A percentile compares a stretch with the other conserved stretches of the same genome.
Evolutionary conservation across 2,888 invertebrate genomes (phyloP).

Genomic region (Ormia ochracea): DNA sequence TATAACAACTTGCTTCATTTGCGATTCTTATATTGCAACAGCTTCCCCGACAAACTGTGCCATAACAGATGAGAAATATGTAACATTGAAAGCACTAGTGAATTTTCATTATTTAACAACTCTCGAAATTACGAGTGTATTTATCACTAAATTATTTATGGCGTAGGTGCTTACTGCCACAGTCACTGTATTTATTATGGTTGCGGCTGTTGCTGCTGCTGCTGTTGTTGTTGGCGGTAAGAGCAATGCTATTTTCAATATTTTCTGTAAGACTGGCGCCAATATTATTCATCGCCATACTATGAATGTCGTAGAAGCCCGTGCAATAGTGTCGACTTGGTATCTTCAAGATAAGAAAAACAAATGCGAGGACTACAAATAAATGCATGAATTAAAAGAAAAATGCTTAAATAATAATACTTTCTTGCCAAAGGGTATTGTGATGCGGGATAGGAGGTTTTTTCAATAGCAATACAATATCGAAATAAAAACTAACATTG

Average conservation of each 20-base stretch:
- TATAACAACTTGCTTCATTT: no score
- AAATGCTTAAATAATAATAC: conserved; percentile 23
- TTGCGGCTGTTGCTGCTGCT: not conserved
- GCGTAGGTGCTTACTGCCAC: conserved; percentile 45
- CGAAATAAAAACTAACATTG: conserved; percentile 12
- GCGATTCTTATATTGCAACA: not conserved
- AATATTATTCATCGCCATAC: conserved; percentile 51
- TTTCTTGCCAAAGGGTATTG: conserved; percentile 51
- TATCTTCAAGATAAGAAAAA: conserved; percentile 39
- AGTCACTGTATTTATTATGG: not conserved
- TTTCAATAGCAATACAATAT: conserved; percentile 1
- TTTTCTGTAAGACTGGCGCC: conserved; percentile 51
- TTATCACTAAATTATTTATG: conserved; percentile 48
- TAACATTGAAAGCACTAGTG: conserved; percentile 7
- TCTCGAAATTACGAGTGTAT: conserved; percentile 26
- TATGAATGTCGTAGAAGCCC: conserved; percentile 35
- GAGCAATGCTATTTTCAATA: conserved; percentile 27
- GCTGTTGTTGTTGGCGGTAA: not conserved
- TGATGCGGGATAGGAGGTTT: conserved; percentile 8
- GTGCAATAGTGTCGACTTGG: conserved; percentile 26
- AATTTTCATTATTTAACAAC: conserved; percentile 35
- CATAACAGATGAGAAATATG: not conserved
- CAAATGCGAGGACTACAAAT: not conserved
- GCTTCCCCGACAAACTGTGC: not conserved
- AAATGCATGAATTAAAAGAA: conserved; percentile 6